These are phyloP conservation scores for Hydrocynus forskahlii DNA, from an alignment of 2,797 vertebrate genomes.

Conservation along the genomic window DNA sequence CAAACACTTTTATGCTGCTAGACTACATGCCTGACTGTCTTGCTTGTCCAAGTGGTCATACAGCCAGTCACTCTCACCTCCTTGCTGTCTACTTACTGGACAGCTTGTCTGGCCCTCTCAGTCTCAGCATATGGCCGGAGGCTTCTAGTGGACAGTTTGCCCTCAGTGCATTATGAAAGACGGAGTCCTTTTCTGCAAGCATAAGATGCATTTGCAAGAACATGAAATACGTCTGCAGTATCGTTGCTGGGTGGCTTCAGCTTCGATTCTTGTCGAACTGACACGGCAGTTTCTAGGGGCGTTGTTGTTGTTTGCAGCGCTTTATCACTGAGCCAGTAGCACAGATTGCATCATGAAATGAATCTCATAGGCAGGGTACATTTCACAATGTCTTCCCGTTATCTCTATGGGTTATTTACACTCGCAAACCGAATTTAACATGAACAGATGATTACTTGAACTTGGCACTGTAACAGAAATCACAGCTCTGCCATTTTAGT, in stretches of 20 bases:
- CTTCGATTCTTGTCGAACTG: not conserved
- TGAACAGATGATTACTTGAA: constrained; percentile 26
- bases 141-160: constrained; percentile 6
- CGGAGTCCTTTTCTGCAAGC: not conserved
- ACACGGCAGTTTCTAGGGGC: not conserved
- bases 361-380: not conserved
- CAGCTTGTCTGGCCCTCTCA: not conserved
- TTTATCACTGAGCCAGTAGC: not conserved
- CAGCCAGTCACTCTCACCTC: constrained; percentile 25
- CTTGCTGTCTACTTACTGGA: constrained; percentile 28
- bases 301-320: not conserved
- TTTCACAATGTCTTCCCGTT: not conserved
- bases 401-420: not conserved
- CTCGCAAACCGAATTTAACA: not conserved
- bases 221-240: not conserved
- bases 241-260: not conserved
- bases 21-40: constrained; percentile 31
- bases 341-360: constrained; percentile 4
- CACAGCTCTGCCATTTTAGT: constrained; percentile 5
- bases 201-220: not conserved
- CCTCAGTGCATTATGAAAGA: not conserved
- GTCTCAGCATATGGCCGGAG: not conserved
- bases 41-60: constrained; percentile 16
- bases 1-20: constrained; percentile 25
- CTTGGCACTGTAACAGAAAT: not conserved